Conservation (phyloP, 2,888 invertebrate genomes). For the Shargacucullia verbasci region DNA sequence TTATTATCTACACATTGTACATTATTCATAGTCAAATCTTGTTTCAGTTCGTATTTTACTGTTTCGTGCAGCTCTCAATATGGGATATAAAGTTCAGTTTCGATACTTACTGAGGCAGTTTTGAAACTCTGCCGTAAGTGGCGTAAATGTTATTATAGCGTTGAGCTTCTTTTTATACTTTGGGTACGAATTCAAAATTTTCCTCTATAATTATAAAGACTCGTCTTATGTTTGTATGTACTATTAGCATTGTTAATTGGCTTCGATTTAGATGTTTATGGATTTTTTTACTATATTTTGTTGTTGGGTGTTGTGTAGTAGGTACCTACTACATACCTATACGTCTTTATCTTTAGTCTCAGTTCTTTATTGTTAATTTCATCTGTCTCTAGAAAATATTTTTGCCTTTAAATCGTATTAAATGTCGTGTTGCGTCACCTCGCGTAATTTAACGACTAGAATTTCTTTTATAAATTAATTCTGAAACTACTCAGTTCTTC, state of each 20-base stretch:
- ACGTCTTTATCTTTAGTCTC: no score
- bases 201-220: slow-evolving; percentile 10
- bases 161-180: slow-evolving; percentile 42
- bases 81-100: slow-evolving; percentile 52
- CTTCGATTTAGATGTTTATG: no score
- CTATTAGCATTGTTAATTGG: not conserved
- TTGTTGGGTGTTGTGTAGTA: no score
- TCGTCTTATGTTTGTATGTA: slow-evolving; percentile 14
- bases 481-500: no score
- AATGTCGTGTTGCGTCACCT: no score
- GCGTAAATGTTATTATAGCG: slow-evolving; percentile 46
- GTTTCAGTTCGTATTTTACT: slow-evolving; percentile 34
- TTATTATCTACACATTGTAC: not conserved
- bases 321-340: no score
- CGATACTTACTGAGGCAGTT: slow-evolving; percentile 44
- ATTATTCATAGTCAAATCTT: slow-evolving; percentile 34
- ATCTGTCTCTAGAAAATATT: no score
- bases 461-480: no score
- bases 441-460: no score
- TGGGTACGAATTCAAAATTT: slow-evolving; percentile 29
- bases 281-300: no score
- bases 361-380: no score
- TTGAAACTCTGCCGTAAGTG: slow-evolving; percentile 51
- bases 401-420: no score
- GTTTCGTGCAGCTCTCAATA: slow-evolving; percentile 47